Base-by-base conservation (phyloP, 2,888 invertebrate genomes). In the Eubasilissa splendida region DNA sequence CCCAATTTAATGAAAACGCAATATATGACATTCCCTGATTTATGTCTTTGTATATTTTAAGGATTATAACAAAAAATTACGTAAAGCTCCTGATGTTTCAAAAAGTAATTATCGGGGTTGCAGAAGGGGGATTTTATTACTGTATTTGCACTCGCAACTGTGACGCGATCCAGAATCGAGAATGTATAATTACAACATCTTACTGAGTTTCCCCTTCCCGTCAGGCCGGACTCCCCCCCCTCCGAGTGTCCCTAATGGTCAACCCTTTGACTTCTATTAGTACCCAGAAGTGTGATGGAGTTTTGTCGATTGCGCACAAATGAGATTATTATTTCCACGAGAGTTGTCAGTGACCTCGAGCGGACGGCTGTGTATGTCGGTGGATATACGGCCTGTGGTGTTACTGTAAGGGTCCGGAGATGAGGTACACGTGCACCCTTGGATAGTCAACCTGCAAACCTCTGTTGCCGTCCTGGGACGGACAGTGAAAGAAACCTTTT, bases 181-280 rank as follows among this genome's bases (percentile, higher is more conserved):
- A 82, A 78, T 79, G 73, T 81, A 80, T 82, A 82, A 82, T 82
- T 82, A 80, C 78, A 76, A 71, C 63, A 68, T 80, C 79, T 79
- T 79, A 75, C 50, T 58, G 66, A n/a, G 66, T n/a, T 14, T 12
- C 22, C 74, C 74, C 59, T 74, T 33, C 59, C 74, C 58, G 10
- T 68, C 58, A 14, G 33, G 68, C 68, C 68, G 68, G 68, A 68
- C 59, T 60, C 31, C 11, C 65, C 76, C 76, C 54, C 14, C 76
- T 66, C 76, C 56, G 54, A 79, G 74, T 73, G 74, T 59, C 70
- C 71, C 77, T 74, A 71, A 80, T 74, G 80, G 79, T 79, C 79
- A 83, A 83, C 83, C 83, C 83, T 83, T 82, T 82, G 80, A 80
- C 80, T 82, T 78, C 77, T 79, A 80, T 80, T 80, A 83, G 77